phyloP scores from a whole-genome alignment of 2,888 invertebrate genomes.

The Rhamphomyia laevipes region DNA sequence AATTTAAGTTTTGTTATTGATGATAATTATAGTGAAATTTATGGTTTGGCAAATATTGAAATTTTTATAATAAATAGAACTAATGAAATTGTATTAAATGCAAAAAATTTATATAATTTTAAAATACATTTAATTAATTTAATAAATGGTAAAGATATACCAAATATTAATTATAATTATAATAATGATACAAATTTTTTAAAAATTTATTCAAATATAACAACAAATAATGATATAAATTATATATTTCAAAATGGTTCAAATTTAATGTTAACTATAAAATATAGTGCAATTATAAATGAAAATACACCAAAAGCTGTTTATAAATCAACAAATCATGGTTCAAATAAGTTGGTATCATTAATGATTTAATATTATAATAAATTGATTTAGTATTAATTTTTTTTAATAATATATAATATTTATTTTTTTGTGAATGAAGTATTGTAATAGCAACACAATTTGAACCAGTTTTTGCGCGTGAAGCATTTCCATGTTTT shows the following conservation, averaged over 20 bases:
- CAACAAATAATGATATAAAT: neutral
- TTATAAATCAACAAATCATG: neutral
- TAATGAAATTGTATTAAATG: constrained; percentile 30
- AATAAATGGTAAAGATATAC: constrained; percentile 5
- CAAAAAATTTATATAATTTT: constrained; percentile 21
- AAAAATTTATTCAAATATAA: neutral
- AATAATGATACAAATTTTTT: neutral
- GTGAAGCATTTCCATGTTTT: constrained; percentile 56
- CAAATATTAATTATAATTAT: neutral
- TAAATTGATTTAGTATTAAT: neutral
- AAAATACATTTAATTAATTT: constrained; percentile 22
- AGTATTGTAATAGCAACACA: constrained; percentile 44
- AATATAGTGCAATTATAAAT: neutral
- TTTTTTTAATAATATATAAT: neutral
- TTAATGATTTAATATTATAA: too few relatives aligned
- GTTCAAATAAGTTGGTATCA: too few relatives aligned
- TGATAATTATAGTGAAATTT: constrained; percentile 25
- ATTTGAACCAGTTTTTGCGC: constrained; percentile 47
- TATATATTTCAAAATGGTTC: neutral
- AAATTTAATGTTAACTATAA: neutral
- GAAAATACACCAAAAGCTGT: neutral
- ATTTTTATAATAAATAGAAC: constrained; percentile 24
- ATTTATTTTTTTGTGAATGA: neutral
- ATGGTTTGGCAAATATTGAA: constrained; percentile 29
- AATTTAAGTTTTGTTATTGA: constrained; percentile 30